Percentiles rank a stretch among this genome's conserved stretches.
These are phyloP conservation scores for Epicauta chinensis DNA, from an alignment of 1,140 invertebrate genomes.

Conservation along the genomic window DNA sequence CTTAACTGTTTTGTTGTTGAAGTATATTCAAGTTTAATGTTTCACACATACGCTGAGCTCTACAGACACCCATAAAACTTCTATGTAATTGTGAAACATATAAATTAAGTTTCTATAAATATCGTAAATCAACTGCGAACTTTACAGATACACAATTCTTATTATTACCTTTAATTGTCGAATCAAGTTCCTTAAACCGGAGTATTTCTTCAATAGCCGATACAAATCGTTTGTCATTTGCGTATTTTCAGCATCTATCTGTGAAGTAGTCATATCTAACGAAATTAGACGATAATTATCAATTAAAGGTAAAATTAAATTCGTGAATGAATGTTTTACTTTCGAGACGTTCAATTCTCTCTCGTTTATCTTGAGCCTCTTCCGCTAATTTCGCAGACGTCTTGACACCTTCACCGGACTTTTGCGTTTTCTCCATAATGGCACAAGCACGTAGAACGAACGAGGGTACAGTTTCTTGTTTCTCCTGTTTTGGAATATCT, in stretches of 20 bases:
- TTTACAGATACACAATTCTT: too few species aligned
- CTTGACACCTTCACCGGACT: slow-evolving; percentile 81
- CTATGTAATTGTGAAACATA: too few species aligned
- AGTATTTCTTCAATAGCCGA: slow-evolving; percentile 84
- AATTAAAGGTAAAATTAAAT: too few species aligned
- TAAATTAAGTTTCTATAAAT: too few species aligned
- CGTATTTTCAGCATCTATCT: slow-evolving; percentile 89
- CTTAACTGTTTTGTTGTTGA: too few species aligned
- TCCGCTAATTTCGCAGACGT: slow-evolving; percentile 75
- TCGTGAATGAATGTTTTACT: slow-evolving; percentile 59
- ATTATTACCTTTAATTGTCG: slow-evolving; percentile 72
- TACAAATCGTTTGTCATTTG: slow-evolving; percentile 91
- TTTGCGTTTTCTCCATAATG: slow-evolving; percentile 86
- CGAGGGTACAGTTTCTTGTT: slow-evolving; percentile 82
- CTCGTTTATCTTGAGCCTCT: slow-evolving; percentile 72
- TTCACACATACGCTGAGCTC: too few species aligned
- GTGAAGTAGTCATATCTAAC: slow-evolving; percentile 85
- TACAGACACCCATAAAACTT: too few species aligned
- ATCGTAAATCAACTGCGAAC: too few species aligned
- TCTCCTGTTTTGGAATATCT: slow-evolving; percentile 82
- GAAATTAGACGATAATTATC: too few species aligned
- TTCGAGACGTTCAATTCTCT: slow-evolving; percentile 77
- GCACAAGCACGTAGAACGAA: slow-evolving; percentile 85
- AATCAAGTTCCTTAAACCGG: slow-evolving; percentile 80
- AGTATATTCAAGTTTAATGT: too few species aligned